Evolutionary conservation across 1,140 invertebrate genomes (phyloP).

Genomic region (Drosophila ercepeae): DNA sequence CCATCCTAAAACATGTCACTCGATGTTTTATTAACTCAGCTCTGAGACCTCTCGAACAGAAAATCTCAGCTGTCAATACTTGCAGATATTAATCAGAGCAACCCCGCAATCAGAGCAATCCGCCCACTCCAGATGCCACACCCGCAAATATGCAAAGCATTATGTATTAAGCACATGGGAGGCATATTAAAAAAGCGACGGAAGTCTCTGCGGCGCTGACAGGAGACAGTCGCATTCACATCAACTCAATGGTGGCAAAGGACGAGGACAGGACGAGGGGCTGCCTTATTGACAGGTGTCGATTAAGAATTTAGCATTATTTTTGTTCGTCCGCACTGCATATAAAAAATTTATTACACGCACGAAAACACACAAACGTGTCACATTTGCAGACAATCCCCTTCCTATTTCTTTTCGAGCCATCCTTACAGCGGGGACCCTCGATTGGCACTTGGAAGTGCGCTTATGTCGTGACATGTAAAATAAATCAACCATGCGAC

Average conservation of each 20-base stretch:
- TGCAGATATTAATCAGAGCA: constrained; percentile 74
- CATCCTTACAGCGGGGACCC: constrained; percentile 12
- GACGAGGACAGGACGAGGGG: neutral
- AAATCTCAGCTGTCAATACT: constrained; percentile 80
- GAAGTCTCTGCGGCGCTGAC: constrained; percentile 21
- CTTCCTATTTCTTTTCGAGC: too few species aligned
- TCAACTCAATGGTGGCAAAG: constrained; percentile 33
- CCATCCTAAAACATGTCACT: constrained; percentile 64
- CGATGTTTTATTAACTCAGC: constrained; percentile 72
- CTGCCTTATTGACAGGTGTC: constrained; percentile 76
- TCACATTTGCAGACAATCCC: constrained; percentile 58
- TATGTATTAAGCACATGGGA: constrained; percentile 55
- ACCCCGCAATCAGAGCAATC: neutral
- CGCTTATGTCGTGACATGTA: constrained; percentile 78
- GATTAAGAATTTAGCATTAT: constrained; percentile 82
- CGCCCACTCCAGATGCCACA: neutral
- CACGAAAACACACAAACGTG: constrained; percentile 80
- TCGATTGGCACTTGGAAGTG: constrained; percentile 68
- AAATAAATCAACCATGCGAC: constrained; percentile 73
- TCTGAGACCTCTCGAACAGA: constrained; percentile 9
- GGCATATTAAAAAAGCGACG: constrained; percentile 67
- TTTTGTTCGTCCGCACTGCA: constrained; percentile 68
- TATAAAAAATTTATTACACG: constrained; percentile 82
- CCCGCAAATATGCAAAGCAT: constrained; percentile 52
- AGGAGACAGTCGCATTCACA: constrained; percentile 34